A percentile compares a stretch with the other conserved stretches of the same genome.
These are phyloP conservation scores for Spheniscus mendiculus DNA, from an alignment of 2,113 vertebrate genomes.

Conservation along the genomic window DNA sequence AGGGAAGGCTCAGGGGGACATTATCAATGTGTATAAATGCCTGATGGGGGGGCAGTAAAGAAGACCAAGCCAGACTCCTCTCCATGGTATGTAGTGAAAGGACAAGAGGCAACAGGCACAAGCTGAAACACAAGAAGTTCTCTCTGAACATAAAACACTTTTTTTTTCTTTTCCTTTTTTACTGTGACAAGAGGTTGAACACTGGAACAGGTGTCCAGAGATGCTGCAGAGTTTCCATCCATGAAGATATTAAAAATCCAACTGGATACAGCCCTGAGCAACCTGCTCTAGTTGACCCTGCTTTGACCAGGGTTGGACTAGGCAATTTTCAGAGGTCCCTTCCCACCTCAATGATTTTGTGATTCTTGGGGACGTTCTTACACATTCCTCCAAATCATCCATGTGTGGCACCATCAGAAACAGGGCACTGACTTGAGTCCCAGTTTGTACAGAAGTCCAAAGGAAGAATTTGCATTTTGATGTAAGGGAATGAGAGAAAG, in stretches of 20 bases:
- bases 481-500: background rate
- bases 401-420: background rate
- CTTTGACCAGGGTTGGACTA: background rate
- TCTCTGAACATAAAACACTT: background rate
- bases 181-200: background rate
- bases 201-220: background rate
- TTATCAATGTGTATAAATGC: background rate
- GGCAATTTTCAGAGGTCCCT: background rate
- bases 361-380: background rate
- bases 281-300: background rate
- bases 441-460: background rate
- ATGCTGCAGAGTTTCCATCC: background rate
- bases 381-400: background rate
- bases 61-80: background rate
- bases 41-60: background rate
- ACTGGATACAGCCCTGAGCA: background rate
- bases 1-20: background rate
- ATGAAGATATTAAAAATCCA: background rate
- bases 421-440: background rate
- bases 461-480: background rate
- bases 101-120: background rate
- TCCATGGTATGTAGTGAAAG: background rate
- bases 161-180: rapidly evolving
- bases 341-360: background rate
- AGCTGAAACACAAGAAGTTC: background rate